These are phyloP conservation scores for Spodoptera picta DNA, from an alignment of 2,888 invertebrate genomes.

Conservation along the genomic window DNA sequence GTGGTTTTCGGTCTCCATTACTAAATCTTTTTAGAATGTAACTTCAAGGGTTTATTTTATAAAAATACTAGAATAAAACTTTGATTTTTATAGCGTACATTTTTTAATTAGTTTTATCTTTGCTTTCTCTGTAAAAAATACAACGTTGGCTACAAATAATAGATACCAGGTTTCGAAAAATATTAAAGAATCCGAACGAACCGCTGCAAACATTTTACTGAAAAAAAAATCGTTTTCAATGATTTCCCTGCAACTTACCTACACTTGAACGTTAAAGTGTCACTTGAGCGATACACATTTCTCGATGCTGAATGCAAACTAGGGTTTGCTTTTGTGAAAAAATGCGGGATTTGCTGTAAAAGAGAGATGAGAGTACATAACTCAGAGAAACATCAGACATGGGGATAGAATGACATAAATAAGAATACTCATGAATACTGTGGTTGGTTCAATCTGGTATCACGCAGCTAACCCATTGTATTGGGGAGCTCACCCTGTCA, in stretches of 20 bases:
- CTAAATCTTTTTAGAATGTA: background rate
- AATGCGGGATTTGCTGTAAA: background rate
- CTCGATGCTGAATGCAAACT: conserved; percentile 26
- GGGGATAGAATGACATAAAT: conserved; percentile 6
- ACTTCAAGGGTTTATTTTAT: no score
- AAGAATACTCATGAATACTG: conserved; percentile 12
- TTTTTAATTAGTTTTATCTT: no score
- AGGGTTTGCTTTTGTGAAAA: conserved; percentile 7
- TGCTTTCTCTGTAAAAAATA: no score
- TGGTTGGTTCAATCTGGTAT: conserved; percentile 19
- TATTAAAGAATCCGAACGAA: background rate
- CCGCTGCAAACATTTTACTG: background rate
- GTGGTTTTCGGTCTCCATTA: background rate
- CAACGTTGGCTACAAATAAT: no score
- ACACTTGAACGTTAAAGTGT: conserved; percentile 15
- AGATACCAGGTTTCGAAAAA: background rate
- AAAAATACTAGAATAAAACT: no score
- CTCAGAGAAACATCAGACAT: conserved; percentile 4
- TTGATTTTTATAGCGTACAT: no score
- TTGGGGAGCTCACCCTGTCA: conserved; percentile 33
- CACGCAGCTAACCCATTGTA: conserved; percentile 33
- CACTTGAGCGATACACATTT: conserved; percentile 31
- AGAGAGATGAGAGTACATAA: conserved; percentile 8
- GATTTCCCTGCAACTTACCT: conserved; percentile 18
- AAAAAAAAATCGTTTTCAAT: conserved; percentile 4